Evolutionary conservation across 2,113 vertebrate genomes (phyloP), one percentile per base, ranked within the genome.

Genomic region (Poeciliopsis prolifica): DNA sequence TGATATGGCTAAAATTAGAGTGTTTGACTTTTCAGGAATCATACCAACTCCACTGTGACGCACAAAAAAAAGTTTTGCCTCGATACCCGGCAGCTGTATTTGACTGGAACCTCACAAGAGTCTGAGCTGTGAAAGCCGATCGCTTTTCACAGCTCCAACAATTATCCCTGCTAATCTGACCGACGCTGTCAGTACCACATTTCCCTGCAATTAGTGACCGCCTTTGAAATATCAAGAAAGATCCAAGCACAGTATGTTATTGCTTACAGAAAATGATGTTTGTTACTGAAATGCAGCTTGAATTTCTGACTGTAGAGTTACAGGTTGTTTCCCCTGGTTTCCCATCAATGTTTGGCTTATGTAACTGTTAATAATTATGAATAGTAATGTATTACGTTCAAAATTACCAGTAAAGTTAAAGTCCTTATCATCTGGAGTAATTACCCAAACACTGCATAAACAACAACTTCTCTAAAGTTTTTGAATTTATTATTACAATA

Each of bases 1-100:
- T 73, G 42, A 80, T 58, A 70, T 12, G 60, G 63, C n/a, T 77
- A 42, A 66, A 81, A 84, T 81, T 71, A 37, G 2, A 10, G n/a
- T 24, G 22, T 40, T 22, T 26, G 35, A 65, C 64, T 26, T n/a
- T 40, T 40, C 30, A 37, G 30, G 37, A 65, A 66, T 29, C 14
- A 48, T 26, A 48, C 4, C 4, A 44, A 30, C 44, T 15, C 33
- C 1, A 3, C 15, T 42, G 14, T 68, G 65, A 48, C 26, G 28
- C 15, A 48, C n/a, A 29, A 48, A 68, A 68, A 44, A 15, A 37
- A 40, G 17, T 4, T 14, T 68, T 42, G 40, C 40, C 40, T 42
- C 40, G 40, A 42, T 68, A 68, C 40, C 26, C 44, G 22, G 48
- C 65, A 29, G 65, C 26, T 29, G 28, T 68, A 77, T 70, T 65